Conservation (phyloP, 2,888 invertebrate genomes). For the Trissoscelio sp. region DNA sequence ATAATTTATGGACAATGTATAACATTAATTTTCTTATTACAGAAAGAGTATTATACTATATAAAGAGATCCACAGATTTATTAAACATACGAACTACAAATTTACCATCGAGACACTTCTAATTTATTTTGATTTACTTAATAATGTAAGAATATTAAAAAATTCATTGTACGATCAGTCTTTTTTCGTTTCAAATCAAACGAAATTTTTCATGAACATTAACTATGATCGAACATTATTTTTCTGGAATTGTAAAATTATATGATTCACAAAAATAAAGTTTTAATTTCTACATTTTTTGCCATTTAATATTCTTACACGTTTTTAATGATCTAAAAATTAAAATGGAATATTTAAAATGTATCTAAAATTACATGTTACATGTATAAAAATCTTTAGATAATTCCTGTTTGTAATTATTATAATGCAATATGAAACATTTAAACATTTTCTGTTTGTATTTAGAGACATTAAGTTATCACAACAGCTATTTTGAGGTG, state of each 20-base stretch:
- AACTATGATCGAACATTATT: too few relatives aligned
- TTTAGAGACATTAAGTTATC: not conserved
- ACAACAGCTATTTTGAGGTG: not conserved
- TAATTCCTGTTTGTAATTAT: not conserved
- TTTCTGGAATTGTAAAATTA: too few relatives aligned
- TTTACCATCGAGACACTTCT: not conserved
- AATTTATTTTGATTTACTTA: not conserved
- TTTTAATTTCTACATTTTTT: too few relatives aligned
- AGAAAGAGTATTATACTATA: not conserved
- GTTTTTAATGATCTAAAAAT: too few relatives aligned
- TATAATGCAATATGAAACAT: not conserved
- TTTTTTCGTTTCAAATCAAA: too few relatives aligned
- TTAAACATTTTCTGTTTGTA: not conserved
- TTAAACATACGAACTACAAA: not conserved
- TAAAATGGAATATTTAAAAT: too few relatives aligned
- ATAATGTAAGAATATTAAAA: slow-evolving; percentile 22
- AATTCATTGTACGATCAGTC: too few relatives aligned
- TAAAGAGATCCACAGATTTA: slow-evolving; percentile 6
- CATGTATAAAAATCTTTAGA: not conserved
- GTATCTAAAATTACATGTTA: not conserved
- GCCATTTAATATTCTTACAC: not conserved
- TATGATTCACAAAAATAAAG: too few relatives aligned
- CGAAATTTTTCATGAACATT: too few relatives aligned
- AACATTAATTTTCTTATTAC: slow-evolving; percentile 1
- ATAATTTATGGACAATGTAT: too few relatives aligned